Base-by-base conservation (phyloP, 2,888 invertebrate genomes). In the Leptothorax acervorum region DNA sequence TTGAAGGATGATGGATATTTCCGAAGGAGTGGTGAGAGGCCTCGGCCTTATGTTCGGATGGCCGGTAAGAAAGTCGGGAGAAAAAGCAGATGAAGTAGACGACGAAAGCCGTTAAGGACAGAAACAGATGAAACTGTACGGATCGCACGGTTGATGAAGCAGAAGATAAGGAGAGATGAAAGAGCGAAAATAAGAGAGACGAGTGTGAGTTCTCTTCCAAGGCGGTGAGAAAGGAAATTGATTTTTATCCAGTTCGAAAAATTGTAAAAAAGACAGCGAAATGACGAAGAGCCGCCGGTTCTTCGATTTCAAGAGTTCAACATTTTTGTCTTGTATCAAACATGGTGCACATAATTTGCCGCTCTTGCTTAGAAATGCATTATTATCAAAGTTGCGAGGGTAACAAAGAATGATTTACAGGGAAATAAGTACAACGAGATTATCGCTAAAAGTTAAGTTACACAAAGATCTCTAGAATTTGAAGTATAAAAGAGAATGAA, bases 1-100 rank as follows among this genome's bases (percentile, higher is more conserved):
- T 90, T 90, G 89, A 91, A 90, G 90, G 89, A 91, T 93, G 92
- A 93, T 91, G 93, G 93, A 94, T 94, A 93, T 92, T 92, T 92
- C 90, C 90, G 89, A 87, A 87, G 85, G 83, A 87, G 87, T 82
- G 84, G 83, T 79, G 83, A 68, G 73, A 84, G 86, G 63, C 82
- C 84, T 83, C 84, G 79, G 81, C 81, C 82, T 85, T 70, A 57
- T 81, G 83, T 70, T 84, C 84, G 87, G 87, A 84, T 84, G 83
- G 86, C 65, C 75, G 79, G 75, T 70, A 73, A 75, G 65, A 78
- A 68, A 78, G 66, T 79, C 70, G 28, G 70, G 55, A 82, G 79
- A 79, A 83, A 74, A 66, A 48, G 60, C 42, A 62, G 71, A 74
- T 65, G 66, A 60, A 60, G 57, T 35, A 62, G 55, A 60, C 78